Evolutionary conservation across 2,113 vertebrate genomes (phyloP).

Genomic region (Numenius arquata): DNA sequence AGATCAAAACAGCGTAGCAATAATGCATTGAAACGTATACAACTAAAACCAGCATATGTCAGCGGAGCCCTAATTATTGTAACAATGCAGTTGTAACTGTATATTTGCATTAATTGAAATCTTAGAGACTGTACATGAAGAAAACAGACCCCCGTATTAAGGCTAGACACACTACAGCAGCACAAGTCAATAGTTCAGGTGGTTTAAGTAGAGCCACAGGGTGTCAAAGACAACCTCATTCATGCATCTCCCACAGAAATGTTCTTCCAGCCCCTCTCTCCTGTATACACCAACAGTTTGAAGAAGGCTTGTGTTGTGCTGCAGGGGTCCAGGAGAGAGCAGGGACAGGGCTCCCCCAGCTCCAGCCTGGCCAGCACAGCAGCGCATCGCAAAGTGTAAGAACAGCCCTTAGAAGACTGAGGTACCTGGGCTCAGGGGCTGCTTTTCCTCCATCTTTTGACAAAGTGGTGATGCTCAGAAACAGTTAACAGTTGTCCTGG

Average conservation of each 20-base stretch:
- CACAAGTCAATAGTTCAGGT: background rate
- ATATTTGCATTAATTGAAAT: background rate
- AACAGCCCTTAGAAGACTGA: fast-evolving
- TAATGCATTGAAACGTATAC: background rate
- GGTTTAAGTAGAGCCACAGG: background rate
- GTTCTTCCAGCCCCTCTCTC: background rate
- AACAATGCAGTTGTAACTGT: background rate
- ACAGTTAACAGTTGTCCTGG: background rate
- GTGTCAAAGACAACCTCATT: background rate
- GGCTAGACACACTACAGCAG: background rate
- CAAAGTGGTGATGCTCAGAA: background rate
- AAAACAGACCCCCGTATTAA: fast-evolving
- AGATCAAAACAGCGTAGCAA: background rate
- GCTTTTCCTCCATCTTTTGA: background rate
- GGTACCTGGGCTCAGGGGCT: too few species aligned
- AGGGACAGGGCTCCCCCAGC: background rate
- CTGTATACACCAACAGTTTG: fast-evolving
- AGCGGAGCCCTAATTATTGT: background rate
- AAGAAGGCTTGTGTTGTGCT: background rate
- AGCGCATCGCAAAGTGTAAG: fast-evolving
- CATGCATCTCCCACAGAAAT: background rate
- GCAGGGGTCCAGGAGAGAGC: background rate
- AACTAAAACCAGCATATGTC: background rate
- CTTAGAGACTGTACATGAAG: background rate
- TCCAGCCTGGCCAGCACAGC: background rate